Evolutionary conservation across 2,797 vertebrate genomes (phyloP), one percentile per base, ranked within the genome.

Genomic region (Rhyacichthys aspro): DNA sequence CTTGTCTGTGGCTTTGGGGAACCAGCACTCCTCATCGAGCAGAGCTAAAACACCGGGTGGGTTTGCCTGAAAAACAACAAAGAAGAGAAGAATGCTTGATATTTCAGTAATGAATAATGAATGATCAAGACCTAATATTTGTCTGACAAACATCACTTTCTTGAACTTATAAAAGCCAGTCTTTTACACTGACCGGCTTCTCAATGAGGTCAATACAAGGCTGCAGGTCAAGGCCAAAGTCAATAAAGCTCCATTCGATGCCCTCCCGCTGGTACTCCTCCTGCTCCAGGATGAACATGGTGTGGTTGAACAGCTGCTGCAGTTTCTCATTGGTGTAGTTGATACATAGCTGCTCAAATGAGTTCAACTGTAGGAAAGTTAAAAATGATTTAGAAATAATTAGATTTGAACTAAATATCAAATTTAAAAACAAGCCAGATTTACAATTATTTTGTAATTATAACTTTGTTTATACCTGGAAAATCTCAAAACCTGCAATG

Each of bases 261-360:
- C 98, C 97, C 85, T 99, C 97, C 0, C 97, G 92, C 83, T 99
- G 98, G 82, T 99, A 99, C 67, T 98, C 97, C 82, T 99, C 97
- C 86, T 99, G 97, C 92, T 99, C 97, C 89, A 99, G 94, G 87
- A 99, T 93, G 87, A 99, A 98, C 97, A 99, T 98, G 54, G 97
- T 99, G 89, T 99, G 97, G 90, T 98, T 98, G 93, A 99, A 99
- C 32, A 99, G 93, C 83, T 99, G 97, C 90, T 99, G 97, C 72
- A 98, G 92, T 91, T 99, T 99, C 92, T 99, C 97, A 0, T 98
- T 99, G 73, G 97, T 99, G 88, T 98, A 99, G 90, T 99, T 99
- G 86, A 99, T 98, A 66, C 97, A 99, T 46, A 99, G 90, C 70
- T 99, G 97, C 76, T 99, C 97, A 2, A 99, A 99, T 0, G 97